Evolutionary conservation across 2,797 vertebrate species (phyloP), one percentile per base, ranked within the genome.

Genomic region (Chelon labrosus): DNA sequence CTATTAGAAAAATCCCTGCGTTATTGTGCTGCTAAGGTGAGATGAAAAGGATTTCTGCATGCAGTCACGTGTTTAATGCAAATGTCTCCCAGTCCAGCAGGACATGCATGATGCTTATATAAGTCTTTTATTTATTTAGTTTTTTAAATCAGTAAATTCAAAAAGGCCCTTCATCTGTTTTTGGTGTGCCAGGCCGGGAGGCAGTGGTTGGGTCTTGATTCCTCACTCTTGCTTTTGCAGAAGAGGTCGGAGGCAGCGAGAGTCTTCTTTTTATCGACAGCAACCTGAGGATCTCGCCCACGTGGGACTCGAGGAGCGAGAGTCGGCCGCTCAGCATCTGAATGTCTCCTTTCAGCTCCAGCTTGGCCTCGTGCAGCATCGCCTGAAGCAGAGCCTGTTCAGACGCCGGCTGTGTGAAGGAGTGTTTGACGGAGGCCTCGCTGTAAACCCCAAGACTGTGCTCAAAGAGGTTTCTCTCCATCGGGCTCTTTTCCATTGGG

Each of bases 291-390:
- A 99, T 97, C 89, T 99, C 97, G 54, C 96, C 93, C 90, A 99
- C 96, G 89, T 98, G 97, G 50, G 96, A 93, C 89, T 99, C 98
- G 38, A 99, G 95, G 69, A 94, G 89, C 46, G 95, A 93, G 93
- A 99, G 94, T 71, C 97, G 93, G 76, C 95, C 94, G 73, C 96
- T 96, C 60, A 99, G 93, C 65, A 93, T 92, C 93, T 96, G 96
- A 58, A 99, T 98, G 91, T 99, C 98, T 65, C 94, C 97, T 86
- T 96, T 99, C 77, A 99, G 96, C 94, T 99, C 98, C 0, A 95
- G 93, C 84, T 98, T 99, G 85, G 98, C 97, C 72, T 98, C 97
- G 19, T 96, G 96, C 77, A 99, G 93, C 0, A 95, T 94, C 75
- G 94, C 95, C 44, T 97, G 97, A 87, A 99, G 96, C 91, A 97